Conservation (phyloP, 2,888 invertebrate genomes). For the Ptychoptera albimana region DNA sequence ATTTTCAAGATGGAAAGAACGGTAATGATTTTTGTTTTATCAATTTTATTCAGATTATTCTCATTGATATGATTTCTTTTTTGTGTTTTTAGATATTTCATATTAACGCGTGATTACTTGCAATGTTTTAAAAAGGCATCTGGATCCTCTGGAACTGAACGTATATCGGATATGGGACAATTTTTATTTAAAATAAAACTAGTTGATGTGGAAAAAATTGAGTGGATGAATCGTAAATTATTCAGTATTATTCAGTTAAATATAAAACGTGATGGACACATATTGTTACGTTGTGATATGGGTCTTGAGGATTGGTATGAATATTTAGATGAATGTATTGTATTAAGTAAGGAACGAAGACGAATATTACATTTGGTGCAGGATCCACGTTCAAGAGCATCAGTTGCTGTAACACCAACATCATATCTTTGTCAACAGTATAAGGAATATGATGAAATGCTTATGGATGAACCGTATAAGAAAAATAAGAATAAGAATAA, state of each 20-base stretch:
- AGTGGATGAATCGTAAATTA: conserved; percentile 48
- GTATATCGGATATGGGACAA: conserved; percentile 48
- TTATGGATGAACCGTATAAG: conserved; percentile 35
- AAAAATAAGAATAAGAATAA: no score
- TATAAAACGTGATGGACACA: conserved; percentile 31
- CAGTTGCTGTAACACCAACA: conserved; percentile 28
- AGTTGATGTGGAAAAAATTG: conserved; percentile 46
- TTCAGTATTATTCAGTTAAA: conserved; percentile 44
- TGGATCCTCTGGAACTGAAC: conserved; percentile 30
- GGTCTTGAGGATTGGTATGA: conserved; percentile 50
- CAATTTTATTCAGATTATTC: not conserved
- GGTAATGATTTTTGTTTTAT: conserved; percentile 18
- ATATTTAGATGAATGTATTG: conserved; percentile 44
- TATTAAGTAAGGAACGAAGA: conserved; percentile 45
- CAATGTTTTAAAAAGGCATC: conserved; percentile 47
- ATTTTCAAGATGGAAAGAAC: conserved; percentile 49
- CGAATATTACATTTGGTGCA: conserved; percentile 36
- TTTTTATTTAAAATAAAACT: conserved; percentile 48
- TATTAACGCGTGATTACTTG: conserved; percentile 46
- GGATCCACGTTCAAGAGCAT: conserved; percentile 28
- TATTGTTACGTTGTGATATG: conserved; percentile 30
- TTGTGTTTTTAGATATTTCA: conserved; percentile 34
- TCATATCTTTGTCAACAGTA: conserved; percentile 32
- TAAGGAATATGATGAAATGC: not conserved
- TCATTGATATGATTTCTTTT: not conserved